Evolutionary conservation across 1,140 invertebrate species (phyloP).

Genomic region (Cotesia vestalis): DNA sequence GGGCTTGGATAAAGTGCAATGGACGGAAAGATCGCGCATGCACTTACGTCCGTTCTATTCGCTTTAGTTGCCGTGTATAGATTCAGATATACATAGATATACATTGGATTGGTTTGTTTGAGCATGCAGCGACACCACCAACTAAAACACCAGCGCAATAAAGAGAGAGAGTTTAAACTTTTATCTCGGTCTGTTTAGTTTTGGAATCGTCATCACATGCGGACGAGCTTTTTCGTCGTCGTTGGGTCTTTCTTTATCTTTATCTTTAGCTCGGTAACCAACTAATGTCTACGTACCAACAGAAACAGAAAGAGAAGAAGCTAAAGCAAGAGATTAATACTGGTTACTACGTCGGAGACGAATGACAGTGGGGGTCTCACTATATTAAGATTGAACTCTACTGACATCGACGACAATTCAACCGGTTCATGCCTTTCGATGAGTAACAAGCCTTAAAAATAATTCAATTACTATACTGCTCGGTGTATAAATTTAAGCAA

Average conservation of each 20-base stretch:
- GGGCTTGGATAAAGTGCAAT: constrained; percentile 61
- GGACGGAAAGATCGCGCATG: constrained; percentile 49
- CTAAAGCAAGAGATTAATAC: no score
- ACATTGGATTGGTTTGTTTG: constrained; percentile 10
- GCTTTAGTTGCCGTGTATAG: constrained; percentile 25
- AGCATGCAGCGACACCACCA: no score
- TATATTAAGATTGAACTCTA: constrained; percentile 68
- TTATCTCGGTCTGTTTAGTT: no score
- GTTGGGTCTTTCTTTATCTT: no score
- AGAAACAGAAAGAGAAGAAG: no score
- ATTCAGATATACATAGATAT: not conserved
- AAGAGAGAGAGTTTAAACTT: not conserved
- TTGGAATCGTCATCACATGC: not conserved
- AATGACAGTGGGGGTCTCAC: constrained; percentile 64
- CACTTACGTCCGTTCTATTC: constrained; percentile 28
- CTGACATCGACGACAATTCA: constrained; percentile 53
- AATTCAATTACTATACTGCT: not conserved
- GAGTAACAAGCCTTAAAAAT: not conserved
- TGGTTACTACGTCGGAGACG: not conserved
- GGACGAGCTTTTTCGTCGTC: no score
- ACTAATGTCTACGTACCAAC: no score
- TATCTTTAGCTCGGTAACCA: no score
- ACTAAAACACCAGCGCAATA: not conserved
- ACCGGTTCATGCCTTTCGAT: constrained; percentile 3
- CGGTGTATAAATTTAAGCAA: not conserved